phyloP scores from a whole-genome alignment of 2,113 vertebrate genomes.

The Nycticorax nycticorax region DNA sequence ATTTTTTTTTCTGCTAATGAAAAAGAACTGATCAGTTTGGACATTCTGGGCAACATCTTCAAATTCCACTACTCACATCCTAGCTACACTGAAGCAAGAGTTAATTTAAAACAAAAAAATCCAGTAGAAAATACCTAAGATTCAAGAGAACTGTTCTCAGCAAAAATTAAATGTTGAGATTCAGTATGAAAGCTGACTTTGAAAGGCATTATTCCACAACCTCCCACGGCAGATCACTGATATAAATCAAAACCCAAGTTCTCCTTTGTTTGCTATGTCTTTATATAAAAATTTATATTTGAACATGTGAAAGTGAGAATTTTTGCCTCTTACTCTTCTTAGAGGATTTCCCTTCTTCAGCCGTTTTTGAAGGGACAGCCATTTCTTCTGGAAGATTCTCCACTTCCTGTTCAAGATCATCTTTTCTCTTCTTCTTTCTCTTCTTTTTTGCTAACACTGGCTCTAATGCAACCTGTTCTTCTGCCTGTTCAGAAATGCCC shows the following conservation, averaged over 20 bases:
- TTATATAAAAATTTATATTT: not conserved
- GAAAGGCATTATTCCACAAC: not conserved
- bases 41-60: not conserved
- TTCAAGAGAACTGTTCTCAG: not conserved
- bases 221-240: not conserved
- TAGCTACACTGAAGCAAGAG: not conserved
- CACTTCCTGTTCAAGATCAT: conserved; percentile 17
- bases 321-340: conserved; percentile 65
- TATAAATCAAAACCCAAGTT: not conserved
- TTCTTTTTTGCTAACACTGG: conserved; percentile 67
- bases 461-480: conserved; percentile 45
- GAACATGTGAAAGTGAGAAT: not conserved
- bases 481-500: conserved; percentile 43
- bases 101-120: not conserved
- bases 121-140: not conserved
- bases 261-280: not conserved
- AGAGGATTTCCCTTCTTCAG: conserved; percentile 4
- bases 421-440: conserved; percentile 70
- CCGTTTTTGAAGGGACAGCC: not conserved
- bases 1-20: conserved; percentile 49
- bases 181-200: not conserved
- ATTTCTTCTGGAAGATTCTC: conserved; percentile 11
- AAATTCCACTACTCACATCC: not conserved
- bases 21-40: not conserved
- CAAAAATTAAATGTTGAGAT: not conserved